Evolutionary conservation across 1,140 invertebrate genomes (phyloP).

Genomic region (Drosophila neocordata): DNA sequence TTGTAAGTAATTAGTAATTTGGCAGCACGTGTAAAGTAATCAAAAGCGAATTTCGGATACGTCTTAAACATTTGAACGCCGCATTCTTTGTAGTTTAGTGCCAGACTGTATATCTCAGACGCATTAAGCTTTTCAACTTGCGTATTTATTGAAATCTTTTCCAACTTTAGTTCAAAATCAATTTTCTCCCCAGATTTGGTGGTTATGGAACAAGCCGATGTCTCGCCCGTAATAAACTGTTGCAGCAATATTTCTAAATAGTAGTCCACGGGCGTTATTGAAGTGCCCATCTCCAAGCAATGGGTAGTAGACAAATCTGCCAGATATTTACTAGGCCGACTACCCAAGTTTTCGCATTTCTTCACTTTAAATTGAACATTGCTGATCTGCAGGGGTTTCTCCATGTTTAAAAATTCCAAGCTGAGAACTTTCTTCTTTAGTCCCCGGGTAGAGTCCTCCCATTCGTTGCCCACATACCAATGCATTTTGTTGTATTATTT

Average conservation of each 20-base stretch:
- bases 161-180: constrained; percentile 55
- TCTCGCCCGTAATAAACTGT: constrained; percentile 74
- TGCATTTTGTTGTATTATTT: constrained; percentile 46
- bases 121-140: constrained; percentile 64
- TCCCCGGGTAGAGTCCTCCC: constrained; percentile 54
- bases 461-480: constrained; percentile 76
- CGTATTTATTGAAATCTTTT: constrained; percentile 49
- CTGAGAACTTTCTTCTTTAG: constrained; percentile 63
- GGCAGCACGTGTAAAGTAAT: constrained; percentile 75
- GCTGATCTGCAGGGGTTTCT: constrained; percentile 58
- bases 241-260: constrained; percentile 75
- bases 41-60: constrained; percentile 74
- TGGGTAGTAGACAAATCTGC: constrained; percentile 31
- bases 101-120: constrained; percentile 55
- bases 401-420: constrained; percentile 50
- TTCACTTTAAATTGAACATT: constrained; percentile 55
- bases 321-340: constrained; percentile 54
- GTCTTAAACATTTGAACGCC: constrained; percentile 79
- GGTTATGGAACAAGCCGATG: constrained; percentile 58
- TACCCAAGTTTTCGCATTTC: constrained; percentile 40
- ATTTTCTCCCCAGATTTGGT: constrained; percentile 58
- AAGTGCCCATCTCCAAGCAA: constrained; percentile 61
- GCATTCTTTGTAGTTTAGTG: constrained; percentile 69
- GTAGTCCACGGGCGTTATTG: constrained; percentile 69
- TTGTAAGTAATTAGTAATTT: constrained; percentile 77